phyloP scores from a whole-genome alignment of 1,140 invertebrate species.

The Laupala kohalensis region DNA sequence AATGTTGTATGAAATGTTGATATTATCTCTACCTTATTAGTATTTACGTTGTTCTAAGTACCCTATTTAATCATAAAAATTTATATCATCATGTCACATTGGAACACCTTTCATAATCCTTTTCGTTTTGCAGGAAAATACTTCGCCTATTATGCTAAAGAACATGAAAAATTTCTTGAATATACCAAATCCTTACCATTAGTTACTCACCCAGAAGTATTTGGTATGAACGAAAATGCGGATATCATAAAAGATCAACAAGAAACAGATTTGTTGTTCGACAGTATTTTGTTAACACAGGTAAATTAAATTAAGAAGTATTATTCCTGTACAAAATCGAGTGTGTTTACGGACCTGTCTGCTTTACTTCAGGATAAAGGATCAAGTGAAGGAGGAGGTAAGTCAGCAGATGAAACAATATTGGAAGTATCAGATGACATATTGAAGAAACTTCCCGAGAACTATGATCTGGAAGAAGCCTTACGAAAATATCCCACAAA shows the following conservation, averaged over 20 bases:
- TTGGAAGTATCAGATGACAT: conserved; percentile 56
- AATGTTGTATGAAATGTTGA: too few relatives aligned
- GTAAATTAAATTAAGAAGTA: too few relatives aligned
- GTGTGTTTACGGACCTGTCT: not conserved
- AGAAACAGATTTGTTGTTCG: conserved; percentile 68
- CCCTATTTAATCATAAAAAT: too few relatives aligned
- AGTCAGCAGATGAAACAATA: conserved; percentile 52
- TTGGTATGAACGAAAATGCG: conserved; percentile 88
- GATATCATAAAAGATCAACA: conserved; percentile 88
- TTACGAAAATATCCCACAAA: conserved; percentile 62
- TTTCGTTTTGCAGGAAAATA: conserved; percentile 49
- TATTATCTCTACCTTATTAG: too few relatives aligned
- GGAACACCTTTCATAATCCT: too few relatives aligned
- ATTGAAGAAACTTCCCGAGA: conserved; percentile 53
- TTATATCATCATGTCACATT: too few relatives aligned
- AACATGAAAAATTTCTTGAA: conserved; percentile 61
- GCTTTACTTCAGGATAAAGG: conserved; percentile 25
- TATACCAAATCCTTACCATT: conserved; percentile 68
- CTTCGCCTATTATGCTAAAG: conserved; percentile 56
- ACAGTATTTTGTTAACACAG: conserved; percentile 72
- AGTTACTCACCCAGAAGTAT: conserved; percentile 69
- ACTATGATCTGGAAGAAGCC: conserved; percentile 54
- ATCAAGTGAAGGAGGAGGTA: conserved; percentile 25
- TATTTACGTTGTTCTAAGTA: too few relatives aligned
- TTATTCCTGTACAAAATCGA: too few relatives aligned